A percentile compares a stretch with the other conserved stretches of the same genome.
phyloP scores from a whole-genome alignment of 2,888 invertebrate genomes.

The Hemithea aestivaria region DNA sequence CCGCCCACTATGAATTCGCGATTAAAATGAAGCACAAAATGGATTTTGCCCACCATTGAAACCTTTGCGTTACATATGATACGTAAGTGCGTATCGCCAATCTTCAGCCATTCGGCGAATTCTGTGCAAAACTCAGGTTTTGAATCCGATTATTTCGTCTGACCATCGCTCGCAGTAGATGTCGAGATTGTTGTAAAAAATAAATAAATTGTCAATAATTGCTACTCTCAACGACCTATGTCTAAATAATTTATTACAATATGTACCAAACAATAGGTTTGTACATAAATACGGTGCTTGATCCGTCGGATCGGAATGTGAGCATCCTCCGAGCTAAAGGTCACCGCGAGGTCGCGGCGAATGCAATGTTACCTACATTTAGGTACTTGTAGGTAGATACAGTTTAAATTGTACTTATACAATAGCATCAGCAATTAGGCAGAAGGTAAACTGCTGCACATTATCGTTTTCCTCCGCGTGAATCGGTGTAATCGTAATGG shows the following conservation, averaged over 20 bases:
- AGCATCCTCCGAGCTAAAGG: conserved; percentile 65
- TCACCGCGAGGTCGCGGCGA: conserved; percentile 56
- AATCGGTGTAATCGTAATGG: conserved; percentile 35
- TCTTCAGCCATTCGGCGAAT: no score
- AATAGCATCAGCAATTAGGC: conserved; percentile 52
- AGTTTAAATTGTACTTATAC: conserved; percentile 35
- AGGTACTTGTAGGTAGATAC: conserved; percentile 36
- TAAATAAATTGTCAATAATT: conserved; percentile 21
- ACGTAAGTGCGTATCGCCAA: no score
- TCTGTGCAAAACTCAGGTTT: no score
- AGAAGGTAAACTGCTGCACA: conserved; percentile 47
- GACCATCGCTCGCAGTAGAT: no score
- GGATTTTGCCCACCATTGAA: no score
- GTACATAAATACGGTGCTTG: conserved; percentile 52
- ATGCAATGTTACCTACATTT: conserved; percentile 32
- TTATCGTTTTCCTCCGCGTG: conserved; percentile 27
- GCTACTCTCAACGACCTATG: conserved; percentile 26
- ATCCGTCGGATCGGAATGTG: conserved; percentile 62
- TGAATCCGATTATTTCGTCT: no score
- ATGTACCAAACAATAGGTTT: conserved; percentile 46
- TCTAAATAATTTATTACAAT: conserved; percentile 28
- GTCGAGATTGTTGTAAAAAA: conserved; percentile 18
- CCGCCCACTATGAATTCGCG: no score
- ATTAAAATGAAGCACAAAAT: no score
- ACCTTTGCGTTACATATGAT: no score